Evolutionary conservation across 2,113 vertebrate genomes (phyloP).

Genomic region (Elephas maximus): DNA sequence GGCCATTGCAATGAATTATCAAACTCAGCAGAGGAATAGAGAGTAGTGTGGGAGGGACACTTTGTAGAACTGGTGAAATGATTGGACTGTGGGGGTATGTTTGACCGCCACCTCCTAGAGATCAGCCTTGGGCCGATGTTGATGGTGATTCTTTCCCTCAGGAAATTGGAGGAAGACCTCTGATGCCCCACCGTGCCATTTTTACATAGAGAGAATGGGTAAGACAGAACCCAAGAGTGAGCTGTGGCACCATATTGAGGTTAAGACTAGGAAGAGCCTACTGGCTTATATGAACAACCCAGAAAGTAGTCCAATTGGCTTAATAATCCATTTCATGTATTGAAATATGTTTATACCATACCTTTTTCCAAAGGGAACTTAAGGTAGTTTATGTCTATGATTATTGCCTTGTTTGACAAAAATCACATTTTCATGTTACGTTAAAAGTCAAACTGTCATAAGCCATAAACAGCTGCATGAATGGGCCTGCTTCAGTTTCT

Average conservation of each 20-base stretch:
- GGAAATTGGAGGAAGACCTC: too few relatives aligned
- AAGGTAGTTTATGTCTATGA: constrained; percentile 8
- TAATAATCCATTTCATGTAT: constrained; percentile 43
- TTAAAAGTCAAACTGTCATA: background rate
- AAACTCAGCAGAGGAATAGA: too few relatives aligned
- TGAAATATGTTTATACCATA: constrained; percentile 16
- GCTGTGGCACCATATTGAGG: background rate
- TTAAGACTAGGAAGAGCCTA: background rate
- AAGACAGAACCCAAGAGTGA: background rate
- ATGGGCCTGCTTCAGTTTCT: constrained; percentile 6
- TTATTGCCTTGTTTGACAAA: background rate
- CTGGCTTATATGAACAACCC: background rate
- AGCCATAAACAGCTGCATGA: background rate
- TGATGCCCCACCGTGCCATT: too few relatives aligned
- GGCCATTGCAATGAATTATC: too few relatives aligned
- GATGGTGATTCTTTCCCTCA: too few relatives aligned
- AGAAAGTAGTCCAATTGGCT: background rate
- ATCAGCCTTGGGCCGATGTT: too few relatives aligned
- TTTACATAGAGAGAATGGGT: background rate
- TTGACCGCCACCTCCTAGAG: too few relatives aligned
- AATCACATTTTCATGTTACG: constrained; percentile 22
- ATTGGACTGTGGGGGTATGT: too few relatives aligned
- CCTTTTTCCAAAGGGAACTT: constrained; percentile 33
- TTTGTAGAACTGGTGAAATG: too few relatives aligned
- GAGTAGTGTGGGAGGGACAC: too few relatives aligned